Base-by-base conservation (phyloP, 92 coral and sea anemone species). In the Micromussa lordhowensis region DNA sequence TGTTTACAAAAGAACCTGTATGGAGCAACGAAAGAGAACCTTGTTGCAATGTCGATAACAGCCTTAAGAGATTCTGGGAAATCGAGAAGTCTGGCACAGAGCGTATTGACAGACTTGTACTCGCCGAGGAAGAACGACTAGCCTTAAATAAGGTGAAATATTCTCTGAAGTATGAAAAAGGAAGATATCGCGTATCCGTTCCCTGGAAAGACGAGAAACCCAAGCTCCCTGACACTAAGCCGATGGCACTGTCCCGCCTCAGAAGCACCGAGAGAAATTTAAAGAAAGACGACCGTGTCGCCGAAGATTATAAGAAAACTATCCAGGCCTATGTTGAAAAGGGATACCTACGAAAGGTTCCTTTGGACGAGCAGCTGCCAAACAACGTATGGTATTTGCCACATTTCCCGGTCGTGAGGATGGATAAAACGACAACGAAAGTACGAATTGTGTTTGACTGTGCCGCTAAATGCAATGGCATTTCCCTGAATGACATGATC, bases 361-460 rank as follows among this genome's bases (percentile, higher is more conserved):
- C 48, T 40, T 40, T 40, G 48, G 30, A 64, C 31, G 70, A 85
- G 72, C 16, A 79, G 70, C 82, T 30, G 86, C 78, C 6, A 83
- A 82, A 18, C 88, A 88, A 78, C 34, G 89, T 86, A 17, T 91
- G 94, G 96, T 90, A 88, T 35, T 73, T 90, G 15, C 88, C 79
- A 12, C 95, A 93, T 69, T 90, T 93, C 63, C 92, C 90, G 19
- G 70, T 88, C 30, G 86, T 91, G 13, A 78, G 94, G 31, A 85
- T 91, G 93, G 92, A 90, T 70, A 93, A 90, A 64, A 36, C 92
- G 18, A 93, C 96, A 36, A 84, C 90, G 29, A 90, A 93, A 75
- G 90, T 93, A 24, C 69, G 75, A 2, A 85, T 85, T 18, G 89
- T 90, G 82, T 85, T 86, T 83, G 81, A 89, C 85, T 77, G 92